These are phyloP conservation scores for Clitarchus hookeri DNA, from an alignment of 2,888 invertebrate genomes.

Conservation along the genomic window DNA sequence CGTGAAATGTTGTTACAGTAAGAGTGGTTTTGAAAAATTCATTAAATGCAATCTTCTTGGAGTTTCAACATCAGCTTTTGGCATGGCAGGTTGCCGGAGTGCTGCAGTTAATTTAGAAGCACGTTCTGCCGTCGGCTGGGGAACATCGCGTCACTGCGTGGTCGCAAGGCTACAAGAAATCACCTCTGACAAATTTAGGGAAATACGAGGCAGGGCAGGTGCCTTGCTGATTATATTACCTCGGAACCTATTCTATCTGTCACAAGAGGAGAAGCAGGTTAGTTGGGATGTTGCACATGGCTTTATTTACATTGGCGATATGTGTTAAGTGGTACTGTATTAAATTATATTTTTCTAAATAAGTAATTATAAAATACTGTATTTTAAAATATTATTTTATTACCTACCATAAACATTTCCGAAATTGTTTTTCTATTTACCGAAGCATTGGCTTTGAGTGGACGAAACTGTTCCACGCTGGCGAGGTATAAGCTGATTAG, in stretches of 20 bases:
- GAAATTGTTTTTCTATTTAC: no score
- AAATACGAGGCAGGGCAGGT: conserved; percentile 79
- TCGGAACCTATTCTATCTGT: conserved; percentile 66
- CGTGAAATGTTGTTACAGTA: no score
- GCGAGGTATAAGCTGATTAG: background rate
- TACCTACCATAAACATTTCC: no score
- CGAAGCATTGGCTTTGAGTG: no score
- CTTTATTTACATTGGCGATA: background rate
- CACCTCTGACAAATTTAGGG: conserved; percentile 75
- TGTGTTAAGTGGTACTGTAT: background rate
- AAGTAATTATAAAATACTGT: no score
- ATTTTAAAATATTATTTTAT: no score
- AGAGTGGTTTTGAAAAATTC: no score
- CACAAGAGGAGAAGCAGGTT: conserved; percentile 72
- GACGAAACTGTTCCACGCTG: background rate
- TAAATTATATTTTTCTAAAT: no score
- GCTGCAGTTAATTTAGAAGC: conserved; percentile 88
- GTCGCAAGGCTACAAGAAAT: conserved; percentile 80
- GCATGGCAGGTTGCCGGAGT: conserved; percentile 75
- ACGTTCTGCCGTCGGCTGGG: conserved; percentile 80
- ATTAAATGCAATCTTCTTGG: no score
- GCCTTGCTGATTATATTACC: conserved; percentile 86
- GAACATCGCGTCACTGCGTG: conserved; percentile 87
- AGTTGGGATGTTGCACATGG: conserved; percentile 25
- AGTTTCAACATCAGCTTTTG: background rate